Evolutionary conservation across 92 coral and sea anemone species (phyloP).

Genomic region (Porites evermanni): DNA sequence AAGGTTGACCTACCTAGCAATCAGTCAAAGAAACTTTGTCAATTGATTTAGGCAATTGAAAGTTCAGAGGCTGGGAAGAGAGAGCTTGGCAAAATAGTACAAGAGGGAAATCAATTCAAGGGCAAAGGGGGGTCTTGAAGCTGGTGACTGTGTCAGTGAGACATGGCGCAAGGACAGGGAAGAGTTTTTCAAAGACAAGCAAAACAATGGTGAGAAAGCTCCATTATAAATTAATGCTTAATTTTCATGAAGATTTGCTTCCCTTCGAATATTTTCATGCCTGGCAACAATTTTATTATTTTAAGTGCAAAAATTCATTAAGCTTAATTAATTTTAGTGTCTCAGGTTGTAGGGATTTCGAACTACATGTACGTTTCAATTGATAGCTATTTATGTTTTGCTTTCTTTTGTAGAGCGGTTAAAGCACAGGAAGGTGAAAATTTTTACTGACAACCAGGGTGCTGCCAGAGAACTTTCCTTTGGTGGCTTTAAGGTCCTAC

Average conservation of each 20-base stretch:
- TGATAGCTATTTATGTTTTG: no score
- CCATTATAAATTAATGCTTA: not conserved
- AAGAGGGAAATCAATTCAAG: not conserved
- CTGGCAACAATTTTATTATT: no score
- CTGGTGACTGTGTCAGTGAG: conserved; percentile 27
- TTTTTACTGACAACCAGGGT: no score
- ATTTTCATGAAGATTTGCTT: no score
- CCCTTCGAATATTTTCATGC: no score
- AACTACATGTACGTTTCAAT: conserved; percentile 1
- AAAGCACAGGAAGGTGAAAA: no score
- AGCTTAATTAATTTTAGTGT: no score
- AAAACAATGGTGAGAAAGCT: not conserved
- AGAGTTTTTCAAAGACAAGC: conserved; percentile 39
- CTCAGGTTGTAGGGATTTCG: no score
- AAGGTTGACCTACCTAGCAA: conserved; percentile 34
- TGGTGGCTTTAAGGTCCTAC: no score
- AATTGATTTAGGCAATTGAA: conserved; percentile 29
- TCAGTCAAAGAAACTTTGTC: conserved; percentile 27
- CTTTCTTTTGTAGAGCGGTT: no score
- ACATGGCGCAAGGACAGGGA: conserved; percentile 40
- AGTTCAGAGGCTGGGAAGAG: conserved; percentile 25
- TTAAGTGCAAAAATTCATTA: no score
- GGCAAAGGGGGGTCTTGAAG: conserved; percentile 19
- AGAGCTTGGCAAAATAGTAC: conserved; percentile 14
- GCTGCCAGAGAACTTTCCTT: no score